Evolutionary conservation across 2,888 invertebrate genomes (phyloP).

Genomic region (Girardia tigrina): DNA sequence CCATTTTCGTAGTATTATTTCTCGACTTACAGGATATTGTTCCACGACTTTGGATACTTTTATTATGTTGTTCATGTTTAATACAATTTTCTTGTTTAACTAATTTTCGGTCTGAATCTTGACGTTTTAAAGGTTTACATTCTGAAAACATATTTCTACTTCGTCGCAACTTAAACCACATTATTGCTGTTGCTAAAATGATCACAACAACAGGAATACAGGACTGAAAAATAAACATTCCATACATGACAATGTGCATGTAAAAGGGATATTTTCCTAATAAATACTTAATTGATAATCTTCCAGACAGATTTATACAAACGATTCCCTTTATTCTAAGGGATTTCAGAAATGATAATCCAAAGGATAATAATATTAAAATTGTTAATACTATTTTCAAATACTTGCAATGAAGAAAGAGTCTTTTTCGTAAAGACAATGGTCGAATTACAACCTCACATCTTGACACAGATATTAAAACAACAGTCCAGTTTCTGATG

Average conservation of each 20-base stretch:
- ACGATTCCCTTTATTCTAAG: not conserved
- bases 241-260: not conserved
- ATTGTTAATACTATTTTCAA: not conserved
- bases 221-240: conserved; percentile 31
- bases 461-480: conserved; percentile 4
- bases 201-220: conserved; percentile 25
- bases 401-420: not conserved
- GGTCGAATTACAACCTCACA: conserved; percentile 2
- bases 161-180: conserved; percentile 25
- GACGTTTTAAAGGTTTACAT: not conserved
- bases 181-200: not conserved
- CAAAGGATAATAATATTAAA: not conserved
- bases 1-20: not conserved
- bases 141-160: not conserved
- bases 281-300: not conserved
- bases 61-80: not conserved
- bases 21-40: not conserved
- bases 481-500: conserved; percentile 12
- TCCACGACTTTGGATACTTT: not conserved
- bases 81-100: not conserved
- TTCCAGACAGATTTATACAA: not conserved
- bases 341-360: not conserved
- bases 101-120: not conserved
- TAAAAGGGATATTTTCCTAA: not conserved
- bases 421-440: not conserved